A percentile compares a stretch with the other conserved stretches of the same genome.
Evolutionary conservation across 2,888 invertebrate species (phyloP).

Genomic region (Plusia festucae): DNA sequence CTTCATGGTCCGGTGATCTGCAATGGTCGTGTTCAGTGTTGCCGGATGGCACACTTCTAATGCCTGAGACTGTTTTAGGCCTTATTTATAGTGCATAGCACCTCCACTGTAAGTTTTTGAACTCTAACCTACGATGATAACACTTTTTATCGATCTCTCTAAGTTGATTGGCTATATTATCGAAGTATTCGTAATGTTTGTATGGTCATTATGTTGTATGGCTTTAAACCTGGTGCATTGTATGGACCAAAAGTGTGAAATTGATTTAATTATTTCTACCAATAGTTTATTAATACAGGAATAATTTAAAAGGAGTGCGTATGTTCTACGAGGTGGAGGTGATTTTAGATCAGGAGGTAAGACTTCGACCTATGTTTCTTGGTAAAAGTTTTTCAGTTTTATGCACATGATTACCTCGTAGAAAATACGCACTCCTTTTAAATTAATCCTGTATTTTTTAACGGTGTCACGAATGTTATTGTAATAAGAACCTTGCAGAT

Average conservation of each 20-base stretch:
- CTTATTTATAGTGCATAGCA: constrained; percentile 73
- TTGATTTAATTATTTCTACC: too few relatives aligned
- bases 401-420: too few relatives aligned
- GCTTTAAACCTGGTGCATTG: too few relatives aligned
- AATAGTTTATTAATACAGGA: too few relatives aligned
- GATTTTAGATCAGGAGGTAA: too few relatives aligned
- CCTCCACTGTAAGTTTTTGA: background rate
- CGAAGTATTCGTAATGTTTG: background rate
- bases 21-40: constrained; percentile 48
- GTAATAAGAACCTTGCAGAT: background rate
- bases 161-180: background rate
- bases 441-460: too few relatives aligned
- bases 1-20: constrained; percentile 69
- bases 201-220: too few relatives aligned
- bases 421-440: too few relatives aligned
- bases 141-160: background rate
- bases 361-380: too few relatives aligned
- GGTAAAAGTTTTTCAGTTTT: too few relatives aligned
- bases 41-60: constrained; percentile 75
- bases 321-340: too few relatives aligned
- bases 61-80: background rate
- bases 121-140: constrained; percentile 18
- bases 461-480: background rate
- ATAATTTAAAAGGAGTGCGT: too few relatives aligned
- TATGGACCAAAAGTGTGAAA: background rate